Evolutionary conservation across 1,140 invertebrate species (phyloP), one percentile per base, ranked within the genome.

Genomic region (Bombus superbus): DNA sequence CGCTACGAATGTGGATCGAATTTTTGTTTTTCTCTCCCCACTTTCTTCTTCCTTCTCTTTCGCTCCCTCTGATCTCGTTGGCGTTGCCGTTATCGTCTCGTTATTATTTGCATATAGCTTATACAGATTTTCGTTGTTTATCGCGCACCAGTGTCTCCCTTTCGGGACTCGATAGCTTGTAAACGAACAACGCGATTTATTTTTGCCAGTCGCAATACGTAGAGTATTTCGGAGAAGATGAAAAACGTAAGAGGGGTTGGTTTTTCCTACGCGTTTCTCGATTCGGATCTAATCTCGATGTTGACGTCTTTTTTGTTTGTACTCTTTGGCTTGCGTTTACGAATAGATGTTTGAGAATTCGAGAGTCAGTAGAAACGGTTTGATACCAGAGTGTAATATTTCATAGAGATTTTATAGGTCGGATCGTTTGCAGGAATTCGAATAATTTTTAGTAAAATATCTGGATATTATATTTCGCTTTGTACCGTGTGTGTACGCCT

Each of bases 91-190:
- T n/a, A 28, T 62, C 15, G 9, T 62, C 32, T 10, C 25, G 38
- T 64, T 64, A 42, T 64, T 78, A 64, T 80, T 80, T 62, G 42
- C 77, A 80, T 72, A 72, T 0, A 62, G 59, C 10, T 80, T 73
- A 40, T 15, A 40, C 66, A 25, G 57, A 53, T 32, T 80, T 75
- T 85, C 75, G 32, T 73, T 73, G 76, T 80, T 80, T 62, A 59
- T 47, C 38, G 35, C 35, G 42, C 15, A n/a, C 32, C 28, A 13
- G 4, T 28, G 57, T 3, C n/a, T 6, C 42, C 13, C 8, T 75
- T 35, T n/a, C 22, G 28, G 42, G 28, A 71, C 68, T 69, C 40
- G 13, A 57, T 68, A 38, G 64, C 28, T 35, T 44, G 42, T 1
- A 35, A 57, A 78, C 59, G 6, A 18, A 35, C 10, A 69, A 22